A percentile compares a stretch with the other conserved stretches of the same genome.
Conservation (phyloP, 2,888 invertebrate genomes). For the Onchidella celtica region DNA sequence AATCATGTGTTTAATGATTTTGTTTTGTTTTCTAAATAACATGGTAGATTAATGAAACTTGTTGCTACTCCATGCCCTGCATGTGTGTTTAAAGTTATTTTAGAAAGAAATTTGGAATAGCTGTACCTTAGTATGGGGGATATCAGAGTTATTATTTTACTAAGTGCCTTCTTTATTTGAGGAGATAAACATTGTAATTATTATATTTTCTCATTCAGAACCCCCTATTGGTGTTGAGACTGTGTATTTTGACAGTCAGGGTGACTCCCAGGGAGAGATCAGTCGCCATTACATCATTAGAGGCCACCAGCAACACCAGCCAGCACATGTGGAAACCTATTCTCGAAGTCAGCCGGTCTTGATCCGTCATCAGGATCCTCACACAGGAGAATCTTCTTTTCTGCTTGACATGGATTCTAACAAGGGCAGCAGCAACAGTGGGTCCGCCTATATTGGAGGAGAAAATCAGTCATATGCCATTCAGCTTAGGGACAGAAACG, state of each 20-base stretch:
- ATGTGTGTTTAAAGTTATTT: too few species aligned
- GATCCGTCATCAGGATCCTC: conserved; percentile 37
- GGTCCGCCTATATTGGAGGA: background rate
- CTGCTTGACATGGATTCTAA: conserved; percentile 43
- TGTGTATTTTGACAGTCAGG: conserved; percentile 13
- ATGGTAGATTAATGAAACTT: too few species aligned
- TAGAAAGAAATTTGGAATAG: too few species aligned
- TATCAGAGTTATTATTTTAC: too few species aligned
- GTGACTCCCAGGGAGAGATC: conserved; percentile 7
- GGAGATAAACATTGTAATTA: too few species aligned
- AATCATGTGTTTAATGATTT: too few species aligned
- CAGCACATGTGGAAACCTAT: background rate
- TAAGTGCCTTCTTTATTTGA: too few species aligned
- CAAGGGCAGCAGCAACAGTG: background rate
- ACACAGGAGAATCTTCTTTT: conserved; percentile 34
- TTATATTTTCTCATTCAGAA: background rate
- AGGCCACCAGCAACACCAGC: background rate
- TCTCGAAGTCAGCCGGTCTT: conserved; percentile 1
- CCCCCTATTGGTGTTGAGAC: background rate
- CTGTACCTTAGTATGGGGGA: too few species aligned
- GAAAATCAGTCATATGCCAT: conserved; percentile 14
- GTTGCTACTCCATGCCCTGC: too few species aligned
- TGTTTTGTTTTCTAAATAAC: too few species aligned
- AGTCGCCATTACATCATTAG: background rate
- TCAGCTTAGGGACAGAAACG: background rate